Percentiles rank a stretch among this genome's conserved stretches.
phyloP scores from a whole-genome alignment of 2,888 invertebrate species.

The Cecidostiba fungosa region DNA sequence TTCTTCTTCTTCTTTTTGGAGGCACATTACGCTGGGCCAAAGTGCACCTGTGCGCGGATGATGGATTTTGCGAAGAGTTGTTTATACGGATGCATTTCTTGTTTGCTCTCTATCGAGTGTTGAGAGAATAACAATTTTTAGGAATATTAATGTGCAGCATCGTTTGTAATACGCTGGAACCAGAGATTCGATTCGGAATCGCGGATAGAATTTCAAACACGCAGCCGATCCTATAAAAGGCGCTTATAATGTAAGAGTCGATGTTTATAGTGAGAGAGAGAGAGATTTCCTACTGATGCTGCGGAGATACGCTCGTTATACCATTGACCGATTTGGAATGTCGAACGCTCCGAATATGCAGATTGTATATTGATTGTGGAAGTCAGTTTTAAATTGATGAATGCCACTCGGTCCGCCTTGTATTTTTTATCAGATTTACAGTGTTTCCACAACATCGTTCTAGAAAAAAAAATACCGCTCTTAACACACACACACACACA shows the following conservation, averaged over 20 bases:
- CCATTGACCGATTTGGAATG: conserved; percentile 24
- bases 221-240: background rate
- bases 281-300: conserved; percentile 6
- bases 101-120: background rate
- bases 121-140: too few relatives aligned
- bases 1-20: background rate
- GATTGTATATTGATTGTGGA: background rate
- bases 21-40: conserved; percentile 10
- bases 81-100: background rate
- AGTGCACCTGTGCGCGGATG: background rate
- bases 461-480: background rate
- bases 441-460: conserved; percentile 13
- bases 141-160: too few relatives aligned
- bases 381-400: conserved; percentile 16
- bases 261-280: conserved; percentile 41
- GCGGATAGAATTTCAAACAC: background rate
- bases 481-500: too few relatives aligned
- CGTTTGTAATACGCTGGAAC: background rate
- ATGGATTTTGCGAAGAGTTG: background rate
- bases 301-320: conserved; percentile 10
- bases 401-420: background rate
- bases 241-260: background rate
- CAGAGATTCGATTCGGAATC: background rate
- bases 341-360: conserved; percentile 18
- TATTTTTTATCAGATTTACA: background rate